Percentiles rank a stretch among this genome's conserved stretches.
Evolutionary conservation across 2,888 invertebrate genomes (phyloP).

Genomic region (Lucinisca nassula): DNA sequence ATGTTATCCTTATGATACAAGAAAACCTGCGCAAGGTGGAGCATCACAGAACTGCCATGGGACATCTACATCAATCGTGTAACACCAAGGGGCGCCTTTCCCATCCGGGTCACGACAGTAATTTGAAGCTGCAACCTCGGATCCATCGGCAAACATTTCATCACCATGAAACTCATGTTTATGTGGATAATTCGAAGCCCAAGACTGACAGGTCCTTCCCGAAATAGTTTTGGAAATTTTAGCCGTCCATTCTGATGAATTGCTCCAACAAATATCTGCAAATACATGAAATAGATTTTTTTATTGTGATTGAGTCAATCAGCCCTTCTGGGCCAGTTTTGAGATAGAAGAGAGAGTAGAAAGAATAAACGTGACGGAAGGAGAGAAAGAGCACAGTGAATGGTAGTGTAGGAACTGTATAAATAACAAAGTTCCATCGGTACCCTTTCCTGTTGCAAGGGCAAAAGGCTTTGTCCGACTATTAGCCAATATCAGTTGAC

Average conservation of each 20-base stretch:
- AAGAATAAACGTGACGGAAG: too few species aligned
- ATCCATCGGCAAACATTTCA: neutral
- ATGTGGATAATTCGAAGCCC: neutral
- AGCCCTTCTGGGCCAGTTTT: too few species aligned
- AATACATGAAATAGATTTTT: too few species aligned
- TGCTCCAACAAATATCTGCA: neutral
- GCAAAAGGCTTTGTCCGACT: too few species aligned
- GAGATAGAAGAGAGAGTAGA: too few species aligned
- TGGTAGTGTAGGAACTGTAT: too few species aligned
- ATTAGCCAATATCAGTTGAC: too few species aligned
- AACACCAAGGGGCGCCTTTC: conserved; percentile 8
- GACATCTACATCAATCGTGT: neutral
- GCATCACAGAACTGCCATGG: conserved; percentile 7
- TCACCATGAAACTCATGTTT: neutral
- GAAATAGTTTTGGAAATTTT: neutral
- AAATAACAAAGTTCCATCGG: too few species aligned
- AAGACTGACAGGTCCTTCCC: neutral
- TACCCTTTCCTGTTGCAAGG: too few species aligned
- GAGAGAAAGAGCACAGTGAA: too few species aligned
- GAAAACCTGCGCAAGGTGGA: neutral
- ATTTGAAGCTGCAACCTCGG: neutral
- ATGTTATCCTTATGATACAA: too few species aligned
- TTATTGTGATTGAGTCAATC: too few species aligned
- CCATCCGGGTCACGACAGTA: conserved; percentile 10
- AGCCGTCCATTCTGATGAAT: neutral